phyloP scores from a whole-genome alignment of 2,797 vertebrate genomes.

The Microcaecilia unicolor region DNA sequence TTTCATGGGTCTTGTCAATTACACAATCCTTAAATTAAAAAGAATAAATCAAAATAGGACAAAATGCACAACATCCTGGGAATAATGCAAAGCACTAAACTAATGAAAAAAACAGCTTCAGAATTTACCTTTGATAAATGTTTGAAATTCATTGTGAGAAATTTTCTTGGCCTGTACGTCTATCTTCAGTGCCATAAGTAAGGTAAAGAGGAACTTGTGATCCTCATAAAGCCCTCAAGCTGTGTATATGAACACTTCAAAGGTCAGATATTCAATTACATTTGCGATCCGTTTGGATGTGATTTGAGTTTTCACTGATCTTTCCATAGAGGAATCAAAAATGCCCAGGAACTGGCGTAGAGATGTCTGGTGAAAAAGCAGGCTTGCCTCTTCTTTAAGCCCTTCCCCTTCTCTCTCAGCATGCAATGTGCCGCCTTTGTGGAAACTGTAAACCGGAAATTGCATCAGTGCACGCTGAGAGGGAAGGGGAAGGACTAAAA shows the following conservation, averaged over 20 bases:
- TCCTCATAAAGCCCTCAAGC: constrained; percentile 67
- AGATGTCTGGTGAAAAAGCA: constrained; percentile 79
- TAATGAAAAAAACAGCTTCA: no score
- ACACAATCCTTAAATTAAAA: neutral
- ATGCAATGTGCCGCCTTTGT: no score
- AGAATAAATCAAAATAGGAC: neutral
- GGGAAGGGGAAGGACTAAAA: no score
- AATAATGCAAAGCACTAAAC: neutral
- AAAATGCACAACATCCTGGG: neutral
- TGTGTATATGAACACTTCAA: constrained; percentile 64
- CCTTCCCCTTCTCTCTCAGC: no score
- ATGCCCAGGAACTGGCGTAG: constrained; percentile 69
- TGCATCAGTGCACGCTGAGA: no score
- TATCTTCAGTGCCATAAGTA: constrained; percentile 71
- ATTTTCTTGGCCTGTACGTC: constrained; percentile 66
- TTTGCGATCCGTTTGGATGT: constrained; percentile 63
- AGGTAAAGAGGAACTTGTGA: constrained; percentile 71
- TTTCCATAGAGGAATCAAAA: constrained; percentile 66
- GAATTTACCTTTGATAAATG: constrained; percentile 67
- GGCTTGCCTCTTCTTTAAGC: no score
- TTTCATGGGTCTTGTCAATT: no score
- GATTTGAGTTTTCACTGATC: constrained; percentile 57
- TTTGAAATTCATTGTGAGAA: constrained; percentile 65
- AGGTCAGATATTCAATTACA: constrained; percentile 64
- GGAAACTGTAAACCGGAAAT: no score